phyloP scores from a whole-genome alignment of 2,797 vertebrate genomes.

The Salmo trutta region DNA sequence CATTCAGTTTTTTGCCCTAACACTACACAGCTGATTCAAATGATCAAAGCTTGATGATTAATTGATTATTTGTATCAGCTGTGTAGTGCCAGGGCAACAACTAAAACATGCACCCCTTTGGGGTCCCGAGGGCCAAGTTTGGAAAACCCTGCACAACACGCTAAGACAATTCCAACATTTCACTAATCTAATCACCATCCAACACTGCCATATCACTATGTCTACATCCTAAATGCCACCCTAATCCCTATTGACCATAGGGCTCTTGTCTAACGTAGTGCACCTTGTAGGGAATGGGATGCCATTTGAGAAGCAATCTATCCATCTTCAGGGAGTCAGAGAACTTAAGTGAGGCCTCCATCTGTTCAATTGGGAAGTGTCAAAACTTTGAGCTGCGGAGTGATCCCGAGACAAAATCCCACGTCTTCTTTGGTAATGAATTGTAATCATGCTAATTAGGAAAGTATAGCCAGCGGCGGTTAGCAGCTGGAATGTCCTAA shows the following conservation, averaged over 20 bases:
- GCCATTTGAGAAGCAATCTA: constrained; percentile 11
- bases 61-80: no score
- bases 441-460: constrained; percentile 68
- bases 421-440: constrained; percentile 68
- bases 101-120: no score
- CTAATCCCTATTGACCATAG: constrained; percentile 49
- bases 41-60: no score
- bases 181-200: no score
- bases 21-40: no score
- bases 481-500: constrained; percentile 51
- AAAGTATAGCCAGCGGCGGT: constrained; percentile 51
- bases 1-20: no score
- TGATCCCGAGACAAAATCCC: constrained; percentile 69
- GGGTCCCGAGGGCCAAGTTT: no score
- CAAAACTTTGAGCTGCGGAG: constrained; percentile 68
- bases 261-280: no score
- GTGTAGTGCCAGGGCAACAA: no score
- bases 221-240: constrained; percentile 21
- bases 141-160: no score
- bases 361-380: constrained; percentile 69
- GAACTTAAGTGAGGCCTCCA: constrained; percentile 70
- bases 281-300: no score
- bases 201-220: neutral
- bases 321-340: constrained; percentile 59
- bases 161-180: no score